Base-by-base conservation (phyloP, 2,797 vertebrate genomes). In the Sebastes cheni region DNA sequence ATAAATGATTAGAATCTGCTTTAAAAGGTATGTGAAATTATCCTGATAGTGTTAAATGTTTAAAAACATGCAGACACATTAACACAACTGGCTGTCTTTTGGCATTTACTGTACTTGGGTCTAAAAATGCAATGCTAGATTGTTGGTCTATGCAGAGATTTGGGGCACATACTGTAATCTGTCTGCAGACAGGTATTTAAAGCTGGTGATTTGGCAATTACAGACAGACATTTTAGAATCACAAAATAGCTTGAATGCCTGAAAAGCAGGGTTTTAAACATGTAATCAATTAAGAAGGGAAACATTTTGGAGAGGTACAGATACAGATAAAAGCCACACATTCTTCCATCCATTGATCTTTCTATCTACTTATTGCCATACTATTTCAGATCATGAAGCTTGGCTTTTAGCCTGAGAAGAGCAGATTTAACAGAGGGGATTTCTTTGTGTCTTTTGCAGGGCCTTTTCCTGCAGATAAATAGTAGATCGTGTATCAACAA, bases 401-500 rank as follows among this genome's bases (percentile, higher is more conserved):
- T 23, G 54, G 54, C 55, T 25, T 73, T 76, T 8, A 32, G 69
- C 30, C 68, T 42, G 46, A 67, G 75, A 74, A 36, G 61, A 42
- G 55, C 54, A 58, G 72, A 82, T 79, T 74, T 72, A 70, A 80
- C 66, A 65, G 65, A 56, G 55, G 36, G 69, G 56, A 61, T 76
- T 77, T 75, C 85, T 77, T 62, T 52, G 39, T 67, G 79, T 85
- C 60, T 85, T 83, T 67, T 60, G 69, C 14, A 61, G 73, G 65
- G 72, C 56, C 13, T 74, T 86, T 75, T 86, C 79, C 84, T 77
- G 70, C 80, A 79, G 80, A 88, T 92, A 85, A 91, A 87, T 75
- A 77, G 86, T 80, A 66, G 86, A 90, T 94, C 91, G 5, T 92
- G 92, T 92, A 89, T 93, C 85, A 91, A 94, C 92, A 95, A 80